Evolutionary conservation across 2,888 invertebrate genomes (phyloP).

Genomic region (Campaea margaritaria): DNA sequence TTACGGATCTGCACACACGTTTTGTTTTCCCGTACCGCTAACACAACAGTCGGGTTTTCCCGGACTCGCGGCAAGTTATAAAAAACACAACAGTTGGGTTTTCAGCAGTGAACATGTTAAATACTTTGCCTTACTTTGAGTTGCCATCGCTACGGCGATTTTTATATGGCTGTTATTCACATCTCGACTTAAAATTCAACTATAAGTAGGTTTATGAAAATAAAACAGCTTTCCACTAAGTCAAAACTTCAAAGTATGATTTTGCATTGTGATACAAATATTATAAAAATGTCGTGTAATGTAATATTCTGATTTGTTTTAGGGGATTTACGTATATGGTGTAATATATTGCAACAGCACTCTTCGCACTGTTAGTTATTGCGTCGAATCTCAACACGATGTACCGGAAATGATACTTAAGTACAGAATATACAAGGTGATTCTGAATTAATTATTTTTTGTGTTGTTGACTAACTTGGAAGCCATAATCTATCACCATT

Average conservation of each 20-base stretch:
- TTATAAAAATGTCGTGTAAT: conserved; percentile 18
- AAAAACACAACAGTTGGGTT: no score
- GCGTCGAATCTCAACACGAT: conserved; percentile 42
- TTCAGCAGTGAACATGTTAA: no score
- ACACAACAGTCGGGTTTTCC: no score
- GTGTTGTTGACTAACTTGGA: no score
- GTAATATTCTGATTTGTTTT: conserved; percentile 43
- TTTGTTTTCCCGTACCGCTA: no score
- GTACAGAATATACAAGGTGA: conserved; percentile 7
- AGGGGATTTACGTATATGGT: conserved; percentile 43
- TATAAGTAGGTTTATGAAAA: background rate
- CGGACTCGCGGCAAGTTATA: no score
- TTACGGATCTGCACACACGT: no score
- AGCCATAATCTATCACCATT: no score
- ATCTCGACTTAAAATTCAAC: no score
- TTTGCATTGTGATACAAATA: conserved; percentile 17
- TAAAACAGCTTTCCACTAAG: background rate
- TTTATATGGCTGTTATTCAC: no score
- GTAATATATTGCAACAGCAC: conserved; percentile 39
- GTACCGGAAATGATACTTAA: conserved; percentile 36
- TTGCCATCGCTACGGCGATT: no score
- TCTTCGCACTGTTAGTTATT: conserved; percentile 30
- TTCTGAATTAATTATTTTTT: background rate
- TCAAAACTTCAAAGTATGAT: background rate
- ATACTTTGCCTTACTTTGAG: no score